Base-by-base conservation (phyloP, 2,888 invertebrate species). In the Disparrhopalites patrizii region DNA sequence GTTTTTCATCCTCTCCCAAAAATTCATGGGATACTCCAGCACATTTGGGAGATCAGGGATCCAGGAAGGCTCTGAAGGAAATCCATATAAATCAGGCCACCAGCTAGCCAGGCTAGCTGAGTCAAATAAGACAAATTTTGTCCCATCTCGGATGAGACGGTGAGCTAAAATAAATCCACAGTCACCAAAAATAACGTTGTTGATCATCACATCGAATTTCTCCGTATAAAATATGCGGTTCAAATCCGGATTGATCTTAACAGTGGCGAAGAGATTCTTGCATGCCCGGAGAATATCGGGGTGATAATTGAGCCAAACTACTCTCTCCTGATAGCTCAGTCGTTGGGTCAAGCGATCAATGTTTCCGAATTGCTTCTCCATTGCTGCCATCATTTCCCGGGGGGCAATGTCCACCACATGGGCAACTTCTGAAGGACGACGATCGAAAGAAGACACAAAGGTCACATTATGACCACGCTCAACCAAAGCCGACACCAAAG, bases 171-270 rank as follows among this genome's bases (percentile, higher is more conserved):
- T 62, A 20, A 52, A 67, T 0, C 69, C 71, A 62, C 71, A 69
- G 28, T 71, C 71, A 8, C 69, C 69, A 50, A 71, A 71, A 15
- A 69, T n/a, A 1, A 43, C 51, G 47, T 71, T 69, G 10, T 69
- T 62, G 3, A 71, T 55, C 8, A 71, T 66, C 13, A 71, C 36
- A 43, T 71, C 71, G 57, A 68, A 71, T 18, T 27, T 55, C 3
- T 68, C 62, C 25, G 63, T 61, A 18, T 33, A 31, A 23, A 71
- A 68, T 20, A 69, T 1, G 0, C 62, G 15, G 8, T 31, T 20
- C 23, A 70, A 23, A 0, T 55, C 43, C 7, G 68, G 66, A 30
- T 71, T 68, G 1, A 15, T 10, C 50, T 50, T 20, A 1, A 61
- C 30, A 20, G 20, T 31, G 3, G 20, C 33, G 0, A 66, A 43